These are phyloP conservation scores for Druon quercuslanigerum DNA, from an alignment of 1,140 invertebrate species.

Conservation along the genomic window DNA sequence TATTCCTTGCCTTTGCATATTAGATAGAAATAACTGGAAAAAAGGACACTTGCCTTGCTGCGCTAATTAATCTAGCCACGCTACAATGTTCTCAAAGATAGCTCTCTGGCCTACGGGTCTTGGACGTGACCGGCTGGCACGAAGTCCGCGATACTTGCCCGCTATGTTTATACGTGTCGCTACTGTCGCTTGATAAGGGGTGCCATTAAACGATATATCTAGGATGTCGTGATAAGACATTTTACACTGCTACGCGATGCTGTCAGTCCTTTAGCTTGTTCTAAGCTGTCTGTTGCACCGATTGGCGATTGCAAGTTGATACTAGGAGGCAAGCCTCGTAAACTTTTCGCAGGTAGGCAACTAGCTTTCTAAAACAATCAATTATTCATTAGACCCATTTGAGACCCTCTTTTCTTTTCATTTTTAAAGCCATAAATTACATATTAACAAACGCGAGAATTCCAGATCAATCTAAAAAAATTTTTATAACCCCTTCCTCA, in stretches of 20 bases:
- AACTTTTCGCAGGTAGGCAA: slow-evolving; percentile 12
- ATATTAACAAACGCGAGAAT: too few species aligned
- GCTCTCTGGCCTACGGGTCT: not conserved
- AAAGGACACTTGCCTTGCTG: not conserved
- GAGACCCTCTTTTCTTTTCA: not conserved
- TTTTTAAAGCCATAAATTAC: not conserved
- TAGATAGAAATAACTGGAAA: not conserved
- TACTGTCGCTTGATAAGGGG: slow-evolving; percentile 48
- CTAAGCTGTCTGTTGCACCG: not conserved
- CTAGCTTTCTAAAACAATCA: slow-evolving; percentile 16
- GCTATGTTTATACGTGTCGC: slow-evolving; percentile 36
- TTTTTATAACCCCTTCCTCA: too few species aligned
- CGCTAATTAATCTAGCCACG: slow-evolving; percentile 18
- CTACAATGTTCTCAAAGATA: slow-evolving; percentile 14
- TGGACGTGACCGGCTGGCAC: not conserved
- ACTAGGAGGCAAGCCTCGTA: slow-evolving; percentile 6
- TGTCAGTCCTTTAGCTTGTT: not conserved
- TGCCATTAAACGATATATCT: slow-evolving; percentile 49
- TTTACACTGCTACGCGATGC: not conserved
- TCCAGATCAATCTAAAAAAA: too few species aligned
- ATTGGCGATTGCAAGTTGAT: slow-evolving; percentile 9
- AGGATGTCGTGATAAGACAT: slow-evolving; percentile 24
- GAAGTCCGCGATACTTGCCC: slow-evolving; percentile 16
- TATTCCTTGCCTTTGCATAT: not conserved
- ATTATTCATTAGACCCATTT: slow-evolving; percentile 1